Evolutionary conservation across 2,888 invertebrate genomes (phyloP), one percentile per base, ranked within the genome.

Genomic region (Drosophila ustulata): DNA sequence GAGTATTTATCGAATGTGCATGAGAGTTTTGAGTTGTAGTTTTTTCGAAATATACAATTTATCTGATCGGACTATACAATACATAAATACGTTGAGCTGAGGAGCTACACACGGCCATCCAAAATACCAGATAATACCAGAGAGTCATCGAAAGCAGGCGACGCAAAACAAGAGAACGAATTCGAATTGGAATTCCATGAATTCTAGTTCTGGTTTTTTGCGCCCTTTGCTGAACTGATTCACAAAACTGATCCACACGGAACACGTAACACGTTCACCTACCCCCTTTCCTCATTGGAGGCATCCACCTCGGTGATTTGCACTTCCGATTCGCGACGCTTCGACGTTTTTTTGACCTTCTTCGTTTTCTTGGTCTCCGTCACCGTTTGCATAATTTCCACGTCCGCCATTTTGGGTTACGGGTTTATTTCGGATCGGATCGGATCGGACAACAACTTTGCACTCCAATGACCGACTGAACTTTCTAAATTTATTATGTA

Each of bases 321-420:
- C 92, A 96, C 95, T 93, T 97, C 96, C 90, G 96, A 96, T 92
- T 96, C 95, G 93, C 96, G 95, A 90, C 96, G 95, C 91, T 96
- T 95, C 92, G 95, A 95, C 88, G 96, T 95, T 94, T 97, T 97
- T 94, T 97, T 97, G 93, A 97, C 96, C 94, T 97, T 97, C 93
- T 97, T 97, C 92, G 96, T 95, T 93, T 97, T 96, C 93, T 95
- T 95, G 92, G 95, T 96, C 91, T 96, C 96, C 92, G 96, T 95
- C 93, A 95, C 96, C 93, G 96, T 96, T 94, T 96, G 96, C 94
- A 96, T 96, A 82, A 96, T 95, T 93, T 97, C 97, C 91, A 97
- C 97, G 94, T 97, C 97, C 93, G 97, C 97, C 97, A 97, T 97
- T 93, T 92, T 92, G 64, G 18, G 18, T 43, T 51, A 37, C 25